A percentile compares a stretch with the other conserved stretches of the same genome.
phyloP scores from a whole-genome alignment of 2,888 invertebrate genomes.

The Heliconius cydno region DNA sequence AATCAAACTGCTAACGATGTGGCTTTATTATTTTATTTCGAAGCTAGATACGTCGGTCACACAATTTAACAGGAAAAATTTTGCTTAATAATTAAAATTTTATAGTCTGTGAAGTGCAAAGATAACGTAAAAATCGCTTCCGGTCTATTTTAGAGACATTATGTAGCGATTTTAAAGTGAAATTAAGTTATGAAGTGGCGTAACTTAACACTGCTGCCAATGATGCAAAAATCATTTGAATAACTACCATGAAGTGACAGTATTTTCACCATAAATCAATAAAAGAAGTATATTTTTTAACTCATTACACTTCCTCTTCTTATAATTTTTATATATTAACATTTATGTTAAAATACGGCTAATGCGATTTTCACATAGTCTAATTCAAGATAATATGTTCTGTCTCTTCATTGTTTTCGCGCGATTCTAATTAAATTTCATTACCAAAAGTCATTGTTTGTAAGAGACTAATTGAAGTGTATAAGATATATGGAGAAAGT shows the following conservation, averaged over 20 bases:
- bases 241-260: not conserved
- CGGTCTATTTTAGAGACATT: not conserved
- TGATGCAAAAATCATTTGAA: too few relatives aligned
- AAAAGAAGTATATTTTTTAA: too few relatives aligned
- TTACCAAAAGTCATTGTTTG: slow-evolving; percentile 38
- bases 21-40: slow-evolving; percentile 35
- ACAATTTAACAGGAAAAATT: not conserved
- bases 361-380: not conserved
- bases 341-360: not conserved
- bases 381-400: slow-evolving; percentile 40
- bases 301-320: too few relatives aligned
- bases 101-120: not conserved
- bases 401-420: slow-evolving; percentile 31
- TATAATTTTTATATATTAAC: not conserved
- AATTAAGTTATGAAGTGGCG: not conserved
- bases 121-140: not conserved
- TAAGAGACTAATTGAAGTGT: slow-evolving; percentile 39
- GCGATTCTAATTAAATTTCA: slow-evolving; percentile 44
- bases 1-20: slow-evolving; percentile 64
- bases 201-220: not conserved
- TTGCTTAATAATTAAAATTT: not conserved
- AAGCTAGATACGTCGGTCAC: slow-evolving; percentile 24
- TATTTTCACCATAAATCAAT: not conserved
- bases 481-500: slow-evolving; percentile 26
- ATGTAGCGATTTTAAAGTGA: too few relatives aligned